Conservation (phyloP, 2,888 invertebrate genomes). For the Tethea ocularis region DNA sequence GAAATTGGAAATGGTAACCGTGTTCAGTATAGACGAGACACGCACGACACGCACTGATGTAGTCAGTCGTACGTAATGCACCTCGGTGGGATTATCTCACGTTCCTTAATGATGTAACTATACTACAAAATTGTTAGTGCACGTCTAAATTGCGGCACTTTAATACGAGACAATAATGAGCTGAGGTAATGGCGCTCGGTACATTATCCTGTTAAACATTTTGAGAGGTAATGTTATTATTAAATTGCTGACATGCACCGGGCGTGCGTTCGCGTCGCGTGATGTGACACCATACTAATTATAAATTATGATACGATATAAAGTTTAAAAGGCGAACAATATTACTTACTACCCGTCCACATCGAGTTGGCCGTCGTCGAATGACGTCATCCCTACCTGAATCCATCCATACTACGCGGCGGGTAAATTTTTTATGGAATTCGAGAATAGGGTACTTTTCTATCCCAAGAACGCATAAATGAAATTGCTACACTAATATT, state of each 20-base stretch:
- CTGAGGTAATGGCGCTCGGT: constrained; percentile 42
- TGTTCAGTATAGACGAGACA: not conserved
- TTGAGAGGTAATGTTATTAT: constrained; percentile 42
- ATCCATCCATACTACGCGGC: too few relatives aligned
- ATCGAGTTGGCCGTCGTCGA: too few relatives aligned
- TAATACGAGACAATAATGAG: constrained; percentile 49
- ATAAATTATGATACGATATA: not conserved
- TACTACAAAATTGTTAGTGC: constrained; percentile 47
- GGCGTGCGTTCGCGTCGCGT: not conserved
- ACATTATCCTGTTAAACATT: constrained; percentile 53
- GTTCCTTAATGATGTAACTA: constrained; percentile 53
- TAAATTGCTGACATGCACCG: constrained; percentile 19
- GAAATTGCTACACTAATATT: too few relatives aligned
- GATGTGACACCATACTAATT: too few relatives aligned
- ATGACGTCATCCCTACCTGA: too few relatives aligned
- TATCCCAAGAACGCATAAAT: too few relatives aligned
- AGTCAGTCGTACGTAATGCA: constrained; percentile 40
- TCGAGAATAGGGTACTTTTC: too few relatives aligned
- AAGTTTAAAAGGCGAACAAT: not conserved
- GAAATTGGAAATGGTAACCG: not conserved
- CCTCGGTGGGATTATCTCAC: constrained; percentile 45
- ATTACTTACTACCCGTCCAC: too few relatives aligned
- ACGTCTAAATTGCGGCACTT: constrained; percentile 54
- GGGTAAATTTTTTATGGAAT: too few relatives aligned
- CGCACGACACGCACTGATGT: constrained; percentile 5